Evolutionary conservation across 2,113 vertebrate genomes (phyloP), one percentile per base, ranked within the genome.

Genomic region (Misgurnus mizolepis): DNA sequence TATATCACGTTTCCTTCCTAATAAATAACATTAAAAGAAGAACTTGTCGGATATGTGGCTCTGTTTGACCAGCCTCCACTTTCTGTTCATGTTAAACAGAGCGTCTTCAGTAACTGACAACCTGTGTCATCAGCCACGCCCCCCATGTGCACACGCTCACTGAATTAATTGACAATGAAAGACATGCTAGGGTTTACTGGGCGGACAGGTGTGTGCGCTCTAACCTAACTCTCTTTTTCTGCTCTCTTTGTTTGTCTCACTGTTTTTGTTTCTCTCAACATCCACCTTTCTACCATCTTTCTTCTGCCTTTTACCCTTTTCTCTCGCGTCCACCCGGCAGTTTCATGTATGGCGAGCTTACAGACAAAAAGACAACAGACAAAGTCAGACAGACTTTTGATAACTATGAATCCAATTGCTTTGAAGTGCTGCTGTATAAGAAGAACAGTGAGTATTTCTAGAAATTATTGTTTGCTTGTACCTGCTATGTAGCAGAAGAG

Each of bases 331-430:
- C 22, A 22, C 22, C 78, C n/a, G 82, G 18, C 92, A 99, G 98
- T 92, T 99, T 99, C 90, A 99, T 99, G 97, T 98, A 98, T 45
- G 97, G 98, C 70, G 98, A 99, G 87, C 88, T 99, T 89, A 97
- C 98, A 53, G 98, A 99, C 89, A 98, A 94, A 94, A 97, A 95
- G 88, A 98, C 95, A 47, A 96, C 97, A 88, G 96, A 99, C 81
- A 97, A 97, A 91, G 96, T 99, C 89, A 93, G 93, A 84, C 94
- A 95, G 87, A 95, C 95, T 79, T 99, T 99, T 17, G 95, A 99
- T 87, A 98, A 93, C 93, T 98, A 99, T 80, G 97, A 99, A 87
- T 98, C 98, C 88, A 95, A 96, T 85, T 99, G 96, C 91, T 96
- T 95, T 79, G 98, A 99, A 92, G 94, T 99, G 86, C 96, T 99